phyloP scores from a whole-genome alignment of 2,113 vertebrate species.

The Neoarius graeffei region DNA sequence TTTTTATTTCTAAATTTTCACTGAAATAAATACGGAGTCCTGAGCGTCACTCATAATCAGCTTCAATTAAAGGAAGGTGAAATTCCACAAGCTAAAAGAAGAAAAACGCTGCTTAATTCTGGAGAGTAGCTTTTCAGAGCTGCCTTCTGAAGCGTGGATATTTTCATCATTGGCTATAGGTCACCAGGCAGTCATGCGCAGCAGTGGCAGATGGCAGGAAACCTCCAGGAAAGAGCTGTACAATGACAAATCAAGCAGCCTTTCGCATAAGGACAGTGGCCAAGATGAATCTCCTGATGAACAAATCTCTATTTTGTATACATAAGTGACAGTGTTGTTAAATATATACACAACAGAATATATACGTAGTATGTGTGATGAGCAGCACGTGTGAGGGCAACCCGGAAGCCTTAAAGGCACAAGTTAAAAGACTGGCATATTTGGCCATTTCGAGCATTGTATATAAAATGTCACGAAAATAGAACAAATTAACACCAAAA shows the following conservation, averaged over 20 bases:
- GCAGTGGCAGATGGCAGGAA: slow-evolving; percentile 39
- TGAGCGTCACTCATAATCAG: neutral
- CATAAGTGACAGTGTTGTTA: neutral
- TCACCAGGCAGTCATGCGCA: slow-evolving; percentile 44
- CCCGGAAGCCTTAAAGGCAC: neutral
- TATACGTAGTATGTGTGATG: neutral
- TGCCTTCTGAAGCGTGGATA: slow-evolving; percentile 34
- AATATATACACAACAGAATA: neutral
- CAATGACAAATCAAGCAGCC: slow-evolving; percentile 37
- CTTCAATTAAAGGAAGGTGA: slow-evolving; percentile 5
- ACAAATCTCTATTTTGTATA: neutral
- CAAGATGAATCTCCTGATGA: neutral
- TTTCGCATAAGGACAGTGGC: slow-evolving; percentile 17
- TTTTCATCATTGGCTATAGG: slow-evolving; percentile 50
- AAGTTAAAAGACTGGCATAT: neutral
- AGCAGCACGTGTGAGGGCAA: neutral
- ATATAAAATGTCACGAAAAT: neutral
- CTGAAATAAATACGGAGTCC: neutral
- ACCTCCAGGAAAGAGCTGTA: slow-evolving; percentile 39
- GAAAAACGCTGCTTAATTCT: slow-evolving; percentile 7
- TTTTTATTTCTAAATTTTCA: neutral
- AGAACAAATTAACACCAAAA: neutral
- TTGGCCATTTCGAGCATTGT: neutral
- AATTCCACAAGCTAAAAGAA: neutral
- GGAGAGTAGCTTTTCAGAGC: slow-evolving; percentile 13